These are phyloP conservation scores for Sternarchorhynchus goeldii DNA, from an alignment of 2,797 vertebrate species.

Conservation along the genomic window DNA sequence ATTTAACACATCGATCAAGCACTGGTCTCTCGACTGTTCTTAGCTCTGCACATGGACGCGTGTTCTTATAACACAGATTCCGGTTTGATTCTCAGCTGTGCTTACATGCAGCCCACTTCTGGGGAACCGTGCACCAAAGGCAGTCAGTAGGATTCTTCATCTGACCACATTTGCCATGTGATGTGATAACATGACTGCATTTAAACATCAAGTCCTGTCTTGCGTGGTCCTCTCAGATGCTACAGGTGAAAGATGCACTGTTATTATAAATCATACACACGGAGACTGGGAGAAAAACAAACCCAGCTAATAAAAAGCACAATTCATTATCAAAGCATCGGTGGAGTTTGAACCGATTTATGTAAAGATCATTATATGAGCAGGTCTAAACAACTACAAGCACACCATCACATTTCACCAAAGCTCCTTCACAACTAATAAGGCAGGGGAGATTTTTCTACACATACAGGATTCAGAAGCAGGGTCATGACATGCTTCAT, in stretches of 20 bases:
- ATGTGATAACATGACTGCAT: too few species aligned
- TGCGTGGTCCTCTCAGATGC: too few species aligned
- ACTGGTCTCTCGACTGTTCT: not conserved
- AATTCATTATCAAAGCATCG: too few species aligned
- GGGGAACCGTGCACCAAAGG: too few species aligned
- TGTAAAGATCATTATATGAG: not conserved
- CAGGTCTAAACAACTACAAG: not conserved
- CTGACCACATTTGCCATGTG: too few species aligned
- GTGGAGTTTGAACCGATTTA: not conserved
- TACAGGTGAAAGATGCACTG: not conserved
- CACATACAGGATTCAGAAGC: conserved; percentile 26
- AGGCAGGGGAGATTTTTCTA: not conserved
- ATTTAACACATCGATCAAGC: not conserved
- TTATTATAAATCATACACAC: too few species aligned
- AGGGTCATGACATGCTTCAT: conserved; percentile 40
- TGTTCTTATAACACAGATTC: not conserved
- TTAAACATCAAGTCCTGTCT: too few species aligned
- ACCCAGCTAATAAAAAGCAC: too few species aligned
- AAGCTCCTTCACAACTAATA: conserved; percentile 20
- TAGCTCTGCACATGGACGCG: not conserved
- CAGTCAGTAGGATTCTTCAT: too few species aligned
- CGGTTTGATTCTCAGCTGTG: not conserved
- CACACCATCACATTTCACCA: not conserved
- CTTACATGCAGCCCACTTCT: not conserved
- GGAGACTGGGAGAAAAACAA: too few species aligned